phyloP scores from a whole-genome alignment of 2,113 vertebrate species.

The Malurus alboscapulatus region DNA sequence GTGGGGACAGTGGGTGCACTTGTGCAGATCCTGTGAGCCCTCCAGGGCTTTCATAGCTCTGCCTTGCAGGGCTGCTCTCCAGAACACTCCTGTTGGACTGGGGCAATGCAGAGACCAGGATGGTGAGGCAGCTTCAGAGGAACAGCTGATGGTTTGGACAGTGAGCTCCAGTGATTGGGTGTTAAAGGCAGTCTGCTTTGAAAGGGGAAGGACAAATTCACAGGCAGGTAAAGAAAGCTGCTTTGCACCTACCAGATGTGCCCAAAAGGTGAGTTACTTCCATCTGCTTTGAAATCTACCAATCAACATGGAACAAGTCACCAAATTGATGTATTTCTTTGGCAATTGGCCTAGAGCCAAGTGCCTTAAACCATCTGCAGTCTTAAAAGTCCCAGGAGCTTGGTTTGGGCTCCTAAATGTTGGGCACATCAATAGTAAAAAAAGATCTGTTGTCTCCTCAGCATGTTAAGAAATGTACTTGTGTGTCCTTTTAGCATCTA shows the following conservation, averaged over 20 bases:
- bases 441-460: not conserved
- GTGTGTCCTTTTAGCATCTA: not conserved
- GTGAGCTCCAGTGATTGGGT: not conserved
- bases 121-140: not conserved
- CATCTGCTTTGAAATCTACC: not conserved
- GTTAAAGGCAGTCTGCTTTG: not conserved
- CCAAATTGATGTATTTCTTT: not conserved
- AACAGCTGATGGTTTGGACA: not conserved
- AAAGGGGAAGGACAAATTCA: not conserved
- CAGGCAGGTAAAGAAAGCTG: not conserved
- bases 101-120: not conserved
- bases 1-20: not conserved
- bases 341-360: not conserved
- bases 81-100: not conserved
- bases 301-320: rapidly evolving
- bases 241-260: not conserved
- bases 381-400: not conserved
- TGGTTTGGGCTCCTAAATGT: not conserved
- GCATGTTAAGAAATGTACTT: not conserved
- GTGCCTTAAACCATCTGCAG: not conserved
- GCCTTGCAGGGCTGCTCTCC: not conserved
- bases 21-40: not conserved
- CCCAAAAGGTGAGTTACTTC: not conserved
- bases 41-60: not conserved
- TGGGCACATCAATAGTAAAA: not conserved